Conservation (phyloP, 2,888 invertebrate genomes). For the Diloba caeruleocephala region DNA sequence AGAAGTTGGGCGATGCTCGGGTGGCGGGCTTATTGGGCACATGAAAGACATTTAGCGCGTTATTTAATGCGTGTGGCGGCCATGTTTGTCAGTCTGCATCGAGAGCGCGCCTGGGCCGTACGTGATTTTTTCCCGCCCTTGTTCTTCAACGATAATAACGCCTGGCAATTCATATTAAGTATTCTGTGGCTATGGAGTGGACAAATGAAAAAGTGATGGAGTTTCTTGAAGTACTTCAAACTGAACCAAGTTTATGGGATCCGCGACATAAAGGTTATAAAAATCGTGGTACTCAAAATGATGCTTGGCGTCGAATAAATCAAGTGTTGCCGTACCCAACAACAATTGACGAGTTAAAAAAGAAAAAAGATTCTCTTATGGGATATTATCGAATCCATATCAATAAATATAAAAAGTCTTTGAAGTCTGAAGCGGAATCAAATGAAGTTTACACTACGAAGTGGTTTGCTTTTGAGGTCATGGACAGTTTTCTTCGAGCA, state of each 20-base stretch:
- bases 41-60: too few species aligned
- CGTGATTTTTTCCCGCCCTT: too few species aligned
- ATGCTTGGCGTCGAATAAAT: background rate
- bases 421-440: background rate
- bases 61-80: too few species aligned
- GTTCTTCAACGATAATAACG: too few species aligned
- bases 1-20: too few species aligned
- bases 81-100: too few species aligned
- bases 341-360: background rate
- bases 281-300: background rate
- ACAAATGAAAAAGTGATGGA: too few species aligned
- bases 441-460: slow-evolving; percentile 4
- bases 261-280: background rate
- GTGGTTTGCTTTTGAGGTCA: slow-evolving; percentile 8
- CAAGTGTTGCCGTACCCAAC: background rate
- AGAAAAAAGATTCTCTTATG: slow-evolving; percentile 1
- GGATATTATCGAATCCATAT: slow-evolving; percentile 1
- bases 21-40: too few species aligned
- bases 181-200: too few species aligned
- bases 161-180: too few species aligned
- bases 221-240: slow-evolving; percentile 1
- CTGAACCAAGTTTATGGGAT: background rate
- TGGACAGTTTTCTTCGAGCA: background rate
- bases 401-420: background rate
- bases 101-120: too few species aligned